Evolutionary conservation across 2,888 invertebrate genomes (phyloP).

Genomic region (Alitta virens): DNA sequence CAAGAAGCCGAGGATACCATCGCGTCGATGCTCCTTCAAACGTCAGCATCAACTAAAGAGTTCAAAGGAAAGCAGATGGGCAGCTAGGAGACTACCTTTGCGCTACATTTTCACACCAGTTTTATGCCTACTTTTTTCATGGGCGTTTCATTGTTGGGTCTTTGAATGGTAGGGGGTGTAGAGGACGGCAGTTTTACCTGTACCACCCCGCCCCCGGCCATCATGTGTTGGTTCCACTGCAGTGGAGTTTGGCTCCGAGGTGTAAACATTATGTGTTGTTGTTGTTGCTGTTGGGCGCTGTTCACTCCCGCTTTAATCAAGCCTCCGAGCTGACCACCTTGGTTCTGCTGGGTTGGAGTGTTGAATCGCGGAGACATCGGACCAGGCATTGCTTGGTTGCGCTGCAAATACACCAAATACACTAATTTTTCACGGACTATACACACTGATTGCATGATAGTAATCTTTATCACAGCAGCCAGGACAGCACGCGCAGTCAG

Average conservation of each 20-base stretch:
- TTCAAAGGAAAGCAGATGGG: too few species aligned
- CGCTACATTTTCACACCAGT: background rate
- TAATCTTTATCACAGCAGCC: too few species aligned
- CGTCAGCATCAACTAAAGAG: too few species aligned
- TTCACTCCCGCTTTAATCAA: background rate
- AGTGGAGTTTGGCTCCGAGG: conserved; percentile 7
- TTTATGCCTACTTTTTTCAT: background rate
- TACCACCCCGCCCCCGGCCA: conserved; percentile 24
- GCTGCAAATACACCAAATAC: conserved; percentile 27
- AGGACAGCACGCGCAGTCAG: too few species aligned
- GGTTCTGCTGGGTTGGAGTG: conserved; percentile 3
- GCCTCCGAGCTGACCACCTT: background rate
- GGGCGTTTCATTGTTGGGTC: background rate
- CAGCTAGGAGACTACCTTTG: background rate
- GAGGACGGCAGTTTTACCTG: conserved; percentile 19
- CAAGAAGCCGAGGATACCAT: too few species aligned
- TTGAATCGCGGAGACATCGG: conserved; percentile 44
- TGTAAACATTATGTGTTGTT: conserved; percentile 5
- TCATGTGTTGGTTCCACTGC: conserved; percentile 26
- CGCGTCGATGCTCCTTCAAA: too few species aligned
- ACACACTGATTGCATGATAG: background rate
- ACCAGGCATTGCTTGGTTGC: conserved; percentile 46
- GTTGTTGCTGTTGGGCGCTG: background rate
- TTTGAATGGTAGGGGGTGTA: background rate
- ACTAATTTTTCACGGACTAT: background rate